These are phyloP conservation scores for Nesoenas mayeri DNA, from an alignment of 2,113 vertebrate genomes.

Conservation along the genomic window DNA sequence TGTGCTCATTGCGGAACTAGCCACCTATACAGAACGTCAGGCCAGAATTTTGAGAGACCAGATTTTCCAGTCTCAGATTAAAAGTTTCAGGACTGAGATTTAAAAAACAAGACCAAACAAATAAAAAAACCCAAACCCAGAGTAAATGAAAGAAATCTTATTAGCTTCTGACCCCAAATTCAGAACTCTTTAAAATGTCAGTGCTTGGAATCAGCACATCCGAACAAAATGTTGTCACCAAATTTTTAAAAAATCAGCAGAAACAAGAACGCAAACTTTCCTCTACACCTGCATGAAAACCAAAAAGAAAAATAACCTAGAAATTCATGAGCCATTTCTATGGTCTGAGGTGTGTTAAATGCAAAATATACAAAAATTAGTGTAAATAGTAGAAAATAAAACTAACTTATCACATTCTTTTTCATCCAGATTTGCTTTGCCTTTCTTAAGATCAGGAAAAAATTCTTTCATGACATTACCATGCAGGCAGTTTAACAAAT, in stretches of 20 bases:
- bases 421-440: background rate
- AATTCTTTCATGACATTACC: background rate
- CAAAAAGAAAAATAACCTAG: background rate
- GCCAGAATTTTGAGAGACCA: background rate
- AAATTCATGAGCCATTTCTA: background rate
- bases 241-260: background rate
- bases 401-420: background rate
- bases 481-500: background rate
- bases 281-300: background rate
- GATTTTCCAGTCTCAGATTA: background rate
- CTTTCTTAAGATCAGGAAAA: background rate
- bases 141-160: background rate
- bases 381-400: background rate
- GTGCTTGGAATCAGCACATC: background rate
- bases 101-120: background rate
- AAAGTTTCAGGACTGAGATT: background rate
- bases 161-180: background rate
- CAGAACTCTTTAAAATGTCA: background rate
- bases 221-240: background rate
- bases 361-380: background rate
- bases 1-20: background rate
- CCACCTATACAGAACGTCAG: background rate
- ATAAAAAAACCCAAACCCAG: background rate
- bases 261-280: background rate
- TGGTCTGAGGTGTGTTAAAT: background rate